These are phyloP conservation scores for Engraulis encrasicolus DNA, from an alignment of 2,113 vertebrate genomes.

Conservation along the genomic window DNA sequence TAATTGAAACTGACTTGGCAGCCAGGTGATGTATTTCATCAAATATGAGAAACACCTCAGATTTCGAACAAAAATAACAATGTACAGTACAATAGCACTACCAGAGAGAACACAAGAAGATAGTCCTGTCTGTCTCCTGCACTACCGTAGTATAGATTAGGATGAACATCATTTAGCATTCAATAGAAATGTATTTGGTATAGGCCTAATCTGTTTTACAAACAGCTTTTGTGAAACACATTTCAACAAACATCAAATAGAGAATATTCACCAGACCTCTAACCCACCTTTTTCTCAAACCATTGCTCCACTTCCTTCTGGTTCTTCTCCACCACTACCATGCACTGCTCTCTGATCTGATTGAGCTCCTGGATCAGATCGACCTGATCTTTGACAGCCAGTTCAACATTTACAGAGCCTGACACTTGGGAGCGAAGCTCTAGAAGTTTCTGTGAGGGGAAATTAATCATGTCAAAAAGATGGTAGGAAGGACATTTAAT, in stretches of 20 bases:
- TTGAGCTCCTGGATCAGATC: conserved; percentile 45
- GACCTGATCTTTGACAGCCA: background rate
- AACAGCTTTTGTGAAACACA: no score
- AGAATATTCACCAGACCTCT: no score
- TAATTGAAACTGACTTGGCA: background rate
- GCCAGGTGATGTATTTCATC: background rate
- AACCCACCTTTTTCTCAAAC: conserved; percentile 37
- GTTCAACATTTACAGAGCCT: conserved; percentile 2
- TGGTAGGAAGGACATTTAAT: background rate
- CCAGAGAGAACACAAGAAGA: no score
- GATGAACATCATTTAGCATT: no score
- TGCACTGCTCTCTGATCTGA: background rate
- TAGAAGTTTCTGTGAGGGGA: conserved; percentile 36
- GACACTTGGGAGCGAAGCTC: conserved; percentile 18
- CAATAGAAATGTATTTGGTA: no score
- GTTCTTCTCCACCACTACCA: background rate
- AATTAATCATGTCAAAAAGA: background rate
- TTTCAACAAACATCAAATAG: no score
- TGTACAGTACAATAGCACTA: no score
- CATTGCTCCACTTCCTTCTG: background rate
- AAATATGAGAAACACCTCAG: background rate
- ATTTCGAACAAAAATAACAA: background rate
- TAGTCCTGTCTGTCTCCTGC: no score
- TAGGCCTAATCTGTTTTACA: no score
- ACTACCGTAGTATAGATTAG: no score